phyloP scores from a whole-genome alignment of 1,140 invertebrate species.

The Calosoma granatense region DNA sequence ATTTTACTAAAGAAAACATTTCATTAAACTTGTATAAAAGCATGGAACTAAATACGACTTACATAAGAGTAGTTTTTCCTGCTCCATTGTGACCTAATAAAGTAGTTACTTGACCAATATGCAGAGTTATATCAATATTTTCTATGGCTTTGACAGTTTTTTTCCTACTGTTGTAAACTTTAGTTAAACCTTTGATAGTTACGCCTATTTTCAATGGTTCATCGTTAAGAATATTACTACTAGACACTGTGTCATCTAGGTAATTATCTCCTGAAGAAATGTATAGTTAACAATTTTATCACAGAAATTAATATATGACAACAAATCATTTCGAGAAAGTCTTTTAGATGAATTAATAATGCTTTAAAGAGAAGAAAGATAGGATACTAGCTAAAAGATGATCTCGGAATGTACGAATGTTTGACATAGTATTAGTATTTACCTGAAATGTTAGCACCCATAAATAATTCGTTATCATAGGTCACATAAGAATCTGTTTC shows the following conservation, averaged over 20 bases:
- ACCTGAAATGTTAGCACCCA: not conserved
- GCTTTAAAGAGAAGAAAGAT: too few relatives aligned
- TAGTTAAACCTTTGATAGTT: slow-evolving; percentile 37
- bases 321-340: too few relatives aligned
- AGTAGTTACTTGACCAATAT: slow-evolving; percentile 53
- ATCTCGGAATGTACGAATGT: too few relatives aligned
- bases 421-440: not conserved
- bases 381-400: too few relatives aligned
- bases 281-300: not conserved
- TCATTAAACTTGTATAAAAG: slow-evolving; percentile 4
- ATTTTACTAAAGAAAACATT: slow-evolving; percentile 41
- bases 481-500: not conserved
- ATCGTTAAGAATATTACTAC: slow-evolving; percentile 20
- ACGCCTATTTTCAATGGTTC: slow-evolving; percentile 37
- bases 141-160: slow-evolving; percentile 45
- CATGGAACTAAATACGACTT: slow-evolving; percentile 21
- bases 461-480: not conserved
- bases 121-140: slow-evolving; percentile 59
- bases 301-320: not conserved
- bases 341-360: too few relatives aligned
- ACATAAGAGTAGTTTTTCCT: slow-evolving; percentile 76
- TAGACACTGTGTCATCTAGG: slow-evolving; percentile 17
- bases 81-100: slow-evolving; percentile 80
- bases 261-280: not conserved
- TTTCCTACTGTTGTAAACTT: slow-evolving; percentile 33